phyloP scores from a whole-genome alignment of 2,888 invertebrate species.

The Drosophila ustulata region DNA sequence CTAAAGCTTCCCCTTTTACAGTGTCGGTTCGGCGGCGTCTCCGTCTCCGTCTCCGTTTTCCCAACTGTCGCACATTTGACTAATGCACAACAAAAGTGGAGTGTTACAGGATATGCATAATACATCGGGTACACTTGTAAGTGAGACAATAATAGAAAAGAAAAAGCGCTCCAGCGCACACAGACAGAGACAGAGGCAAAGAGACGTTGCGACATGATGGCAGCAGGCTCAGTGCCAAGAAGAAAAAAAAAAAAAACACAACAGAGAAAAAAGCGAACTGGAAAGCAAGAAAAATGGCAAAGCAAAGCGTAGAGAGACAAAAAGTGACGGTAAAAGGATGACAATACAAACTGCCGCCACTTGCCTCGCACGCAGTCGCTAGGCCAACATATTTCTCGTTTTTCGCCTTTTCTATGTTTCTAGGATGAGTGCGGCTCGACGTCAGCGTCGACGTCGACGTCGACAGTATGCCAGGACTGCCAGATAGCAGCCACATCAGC shows the following conservation, averaged over 20 bases:
- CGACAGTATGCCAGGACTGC: conserved; percentile 62
- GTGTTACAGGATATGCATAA: conserved; percentile 82
- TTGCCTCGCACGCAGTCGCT: conserved; percentile 75
- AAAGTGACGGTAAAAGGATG: conserved; percentile 69
- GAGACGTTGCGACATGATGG: not conserved
- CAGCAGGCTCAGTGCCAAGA: conserved; percentile 13
- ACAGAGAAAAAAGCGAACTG: not conserved
- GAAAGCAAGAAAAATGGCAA: conserved; percentile 41
- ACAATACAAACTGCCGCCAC: conserved; percentile 79
- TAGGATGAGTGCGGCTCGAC: conserved; percentile 58
- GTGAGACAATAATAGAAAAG: conserved; percentile 81
- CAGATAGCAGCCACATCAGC: conserved; percentile 14
- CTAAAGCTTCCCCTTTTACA: not conserved
- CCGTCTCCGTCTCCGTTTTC: conserved; percentile 48
- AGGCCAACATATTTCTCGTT: conserved; percentile 63
- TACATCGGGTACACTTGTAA: conserved; percentile 81
- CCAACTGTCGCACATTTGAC: conserved; percentile 78
- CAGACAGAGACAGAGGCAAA: conserved; percentile 26
- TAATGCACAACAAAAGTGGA: conserved; percentile 82
- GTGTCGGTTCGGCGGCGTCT: conserved; percentile 16
- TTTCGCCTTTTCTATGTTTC: conserved; percentile 25
- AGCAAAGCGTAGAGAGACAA: conserved; percentile 54
- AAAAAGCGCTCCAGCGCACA: conserved; percentile 66
- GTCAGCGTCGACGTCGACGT: conserved; percentile 58
- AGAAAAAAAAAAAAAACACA: conserved; percentile 14